phyloP scores from a whole-genome alignment of 1,140 invertebrate species.

The Tetraneura akinire region DNA sequence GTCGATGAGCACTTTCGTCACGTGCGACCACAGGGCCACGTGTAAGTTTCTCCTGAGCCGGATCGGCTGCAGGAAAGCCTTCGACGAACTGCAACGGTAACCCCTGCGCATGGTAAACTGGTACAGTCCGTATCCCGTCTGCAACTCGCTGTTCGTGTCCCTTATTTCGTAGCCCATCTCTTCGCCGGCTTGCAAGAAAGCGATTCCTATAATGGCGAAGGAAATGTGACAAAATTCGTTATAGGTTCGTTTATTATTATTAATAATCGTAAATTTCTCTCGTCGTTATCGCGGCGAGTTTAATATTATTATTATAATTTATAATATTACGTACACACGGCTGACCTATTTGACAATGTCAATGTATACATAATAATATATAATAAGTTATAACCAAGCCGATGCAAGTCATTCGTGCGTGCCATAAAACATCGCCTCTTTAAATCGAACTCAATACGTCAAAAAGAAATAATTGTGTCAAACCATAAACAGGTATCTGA shows the following conservation, averaged over 20 bases:
- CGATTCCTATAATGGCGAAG: conserved; percentile 60
- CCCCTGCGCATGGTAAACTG: conserved; percentile 82
- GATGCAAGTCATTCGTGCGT: not conserved
- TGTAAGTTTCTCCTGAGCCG: conserved; percentile 73
- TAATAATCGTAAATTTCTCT: too few species aligned
- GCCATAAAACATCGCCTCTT: not conserved
- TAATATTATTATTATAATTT: too few species aligned
- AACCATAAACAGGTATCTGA: not conserved
- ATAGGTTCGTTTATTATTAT: too few species aligned
- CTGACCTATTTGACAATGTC: too few species aligned
- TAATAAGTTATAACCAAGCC: too few species aligned
- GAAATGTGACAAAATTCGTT: too few species aligned
- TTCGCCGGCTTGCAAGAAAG: conserved; percentile 83
- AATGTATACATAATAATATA: too few species aligned
- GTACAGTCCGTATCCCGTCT: conserved; percentile 78
- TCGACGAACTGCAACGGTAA: conserved; percentile 74
- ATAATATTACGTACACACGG: too few species aligned
- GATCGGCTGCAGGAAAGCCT: conserved; percentile 78
- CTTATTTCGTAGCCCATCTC: conserved; percentile 86
- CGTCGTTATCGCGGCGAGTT: too few species aligned
- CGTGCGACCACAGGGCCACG: conserved; percentile 73
- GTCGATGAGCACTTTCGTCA: conserved; percentile 75
- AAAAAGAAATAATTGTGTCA: not conserved
- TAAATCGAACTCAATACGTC: not conserved
- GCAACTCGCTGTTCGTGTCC: conserved; percentile 76